Conservation (phyloP, 2,113 vertebrate genomes). For the Dasyornis broadbenti region DNA sequence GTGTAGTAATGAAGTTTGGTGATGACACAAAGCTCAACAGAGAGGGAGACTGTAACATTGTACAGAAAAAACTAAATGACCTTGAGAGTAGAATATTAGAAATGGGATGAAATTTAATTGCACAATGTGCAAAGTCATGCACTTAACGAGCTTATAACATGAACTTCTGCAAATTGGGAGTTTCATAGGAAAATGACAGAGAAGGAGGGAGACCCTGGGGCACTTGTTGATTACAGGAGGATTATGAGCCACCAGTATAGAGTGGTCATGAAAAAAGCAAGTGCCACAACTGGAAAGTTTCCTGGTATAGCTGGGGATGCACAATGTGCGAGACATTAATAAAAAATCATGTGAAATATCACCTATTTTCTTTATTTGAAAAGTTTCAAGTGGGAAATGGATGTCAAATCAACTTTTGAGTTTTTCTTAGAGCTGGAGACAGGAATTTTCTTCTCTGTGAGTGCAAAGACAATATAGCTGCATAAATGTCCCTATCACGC, state of each 20-base stretch:
- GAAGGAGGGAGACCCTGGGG: not conserved
- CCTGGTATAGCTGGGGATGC: not conserved
- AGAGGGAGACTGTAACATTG: not conserved
- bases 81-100: constrained; percentile 45
- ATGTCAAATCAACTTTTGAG: not conserved
- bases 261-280: not conserved
- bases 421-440: not conserved
- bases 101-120: constrained; percentile 54
- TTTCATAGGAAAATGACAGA: constrained; percentile 11
- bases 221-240: not conserved
- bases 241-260: not conserved
- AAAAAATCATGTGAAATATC: not conserved
- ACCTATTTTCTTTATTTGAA: not conserved
- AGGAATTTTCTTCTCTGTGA: not conserved
- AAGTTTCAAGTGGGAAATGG: not conserved
- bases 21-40: constrained; percentile 33
- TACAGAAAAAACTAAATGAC: constrained; percentile 45
- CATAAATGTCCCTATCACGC: fast-evolving
- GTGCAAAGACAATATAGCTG: not conserved
- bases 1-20: constrained; percentile 18
- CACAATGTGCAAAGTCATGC: constrained; percentile 43
- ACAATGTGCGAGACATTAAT: not conserved
- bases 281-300: not conserved
- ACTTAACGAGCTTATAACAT: constrained; percentile 25
- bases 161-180: constrained; percentile 54